These are phyloP conservation scores for Erebia palarica DNA, from an alignment of 2,888 invertebrate species.

Conservation along the genomic window DNA sequence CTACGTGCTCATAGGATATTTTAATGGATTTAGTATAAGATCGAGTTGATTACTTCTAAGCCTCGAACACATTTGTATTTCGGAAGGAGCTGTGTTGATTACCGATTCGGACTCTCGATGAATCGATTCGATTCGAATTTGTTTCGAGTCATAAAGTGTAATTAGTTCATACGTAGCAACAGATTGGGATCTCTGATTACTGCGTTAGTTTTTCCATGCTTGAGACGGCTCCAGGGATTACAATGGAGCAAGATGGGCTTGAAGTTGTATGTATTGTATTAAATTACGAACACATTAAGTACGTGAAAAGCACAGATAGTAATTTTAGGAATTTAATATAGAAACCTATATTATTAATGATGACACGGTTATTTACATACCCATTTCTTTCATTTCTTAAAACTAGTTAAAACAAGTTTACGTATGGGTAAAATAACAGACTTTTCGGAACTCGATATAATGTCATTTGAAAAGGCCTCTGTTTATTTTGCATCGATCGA, in stretches of 20 bases:
- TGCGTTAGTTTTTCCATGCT: not conserved
- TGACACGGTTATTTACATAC: too few relatives aligned
- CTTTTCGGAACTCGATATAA: too few relatives aligned
- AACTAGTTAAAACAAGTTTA: too few relatives aligned
- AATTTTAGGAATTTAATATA: too few relatives aligned
- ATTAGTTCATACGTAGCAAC: conserved; percentile 4
- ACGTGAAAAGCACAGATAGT: too few relatives aligned
- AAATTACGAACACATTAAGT: too few relatives aligned
- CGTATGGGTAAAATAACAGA: too few relatives aligned
- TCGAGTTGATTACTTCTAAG: conserved; percentile 45
- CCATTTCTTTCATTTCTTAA: too few relatives aligned
- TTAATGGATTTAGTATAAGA: conserved; percentile 48
- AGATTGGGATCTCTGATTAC: conserved; percentile 4
- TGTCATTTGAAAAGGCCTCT: too few relatives aligned
- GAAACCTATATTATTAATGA: too few relatives aligned
- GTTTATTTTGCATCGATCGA: too few relatives aligned
- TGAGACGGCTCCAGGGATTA: not conserved
- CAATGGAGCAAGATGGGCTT: not conserved
- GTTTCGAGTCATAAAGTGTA: conserved; percentile 20
- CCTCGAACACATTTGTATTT: conserved; percentile 24
- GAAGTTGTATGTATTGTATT: too few relatives aligned
- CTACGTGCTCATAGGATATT: conserved; percentile 28
- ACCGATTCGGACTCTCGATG: conserved; percentile 8
- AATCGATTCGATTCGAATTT: conserved; percentile 28
- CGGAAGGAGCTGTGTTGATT: conserved; percentile 28